Percentiles rank a stretch among this genome's conserved stretches.
These are phyloP conservation scores for Tadarida brasiliensis DNA, from an alignment of 2,797 vertebrate species.

Conservation along the genomic window DNA sequence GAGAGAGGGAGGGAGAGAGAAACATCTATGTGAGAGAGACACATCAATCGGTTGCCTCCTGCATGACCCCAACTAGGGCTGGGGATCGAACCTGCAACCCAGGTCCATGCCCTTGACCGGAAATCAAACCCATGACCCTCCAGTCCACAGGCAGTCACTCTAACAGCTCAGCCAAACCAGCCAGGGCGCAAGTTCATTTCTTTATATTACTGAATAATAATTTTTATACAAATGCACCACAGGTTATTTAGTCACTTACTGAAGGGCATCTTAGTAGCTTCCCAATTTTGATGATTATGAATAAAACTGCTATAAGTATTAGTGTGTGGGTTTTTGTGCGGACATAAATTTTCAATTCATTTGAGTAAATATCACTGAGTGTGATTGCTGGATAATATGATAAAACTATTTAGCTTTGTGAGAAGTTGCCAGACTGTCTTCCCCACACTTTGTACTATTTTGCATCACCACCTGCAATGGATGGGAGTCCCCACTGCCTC, in stretches of 20 bases:
- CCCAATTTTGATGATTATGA: neutral
- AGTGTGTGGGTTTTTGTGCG: neutral
- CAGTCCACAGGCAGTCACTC: too few species aligned
- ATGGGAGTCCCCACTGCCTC: neutral
- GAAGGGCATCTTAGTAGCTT: neutral
- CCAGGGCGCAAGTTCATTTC: neutral
- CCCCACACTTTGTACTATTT: neutral
- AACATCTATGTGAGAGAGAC: too few species aligned
- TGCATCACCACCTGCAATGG: neutral
- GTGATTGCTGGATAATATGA: neutral
- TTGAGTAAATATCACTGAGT: neutral
- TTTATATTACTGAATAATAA: neutral
- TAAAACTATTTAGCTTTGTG: neutral
- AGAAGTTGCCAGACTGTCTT: neutral
- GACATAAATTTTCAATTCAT: neutral
- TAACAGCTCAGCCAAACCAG: too few species aligned
- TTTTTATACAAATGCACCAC: neutral
- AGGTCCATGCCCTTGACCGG: too few species aligned
- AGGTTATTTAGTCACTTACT: neutral
- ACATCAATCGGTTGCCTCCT: too few species aligned
- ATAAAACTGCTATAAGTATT: neutral
- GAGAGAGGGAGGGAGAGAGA: too few species aligned
- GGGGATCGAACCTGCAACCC: too few species aligned
- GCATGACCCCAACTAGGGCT: too few species aligned
- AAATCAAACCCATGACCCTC: too few species aligned